Evolutionary conservation across 2,888 invertebrate species (phyloP).

Genomic region (Celastrina argiolus): DNA sequence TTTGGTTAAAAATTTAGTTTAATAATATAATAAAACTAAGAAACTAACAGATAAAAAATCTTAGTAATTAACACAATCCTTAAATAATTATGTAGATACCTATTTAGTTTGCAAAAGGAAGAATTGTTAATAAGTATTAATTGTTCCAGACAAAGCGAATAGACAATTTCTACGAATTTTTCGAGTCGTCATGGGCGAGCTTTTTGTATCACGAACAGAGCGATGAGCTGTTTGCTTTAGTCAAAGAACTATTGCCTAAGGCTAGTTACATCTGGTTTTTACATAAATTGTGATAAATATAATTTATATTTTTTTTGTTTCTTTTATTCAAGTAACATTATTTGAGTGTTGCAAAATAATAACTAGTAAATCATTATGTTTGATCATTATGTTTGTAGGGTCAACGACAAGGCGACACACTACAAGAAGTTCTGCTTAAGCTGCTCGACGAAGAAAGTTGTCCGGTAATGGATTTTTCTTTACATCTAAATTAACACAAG

Average conservation of each 20-base stretch:
- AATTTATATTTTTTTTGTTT: no score
- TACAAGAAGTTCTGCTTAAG: conserved; percentile 46
- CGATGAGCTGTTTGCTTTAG: conserved; percentile 63
- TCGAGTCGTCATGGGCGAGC: conserved; percentile 80
- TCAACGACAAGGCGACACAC: conserved; percentile 45
- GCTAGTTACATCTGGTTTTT: conserved; percentile 36
- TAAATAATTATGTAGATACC: no score
- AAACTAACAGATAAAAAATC: no score
- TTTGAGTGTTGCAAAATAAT: background rate
- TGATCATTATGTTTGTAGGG: conserved; percentile 37
- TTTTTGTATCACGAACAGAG: conserved; percentile 80
- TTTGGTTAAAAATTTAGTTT: no score
- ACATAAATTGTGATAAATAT: background rate
- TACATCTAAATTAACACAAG: no score
- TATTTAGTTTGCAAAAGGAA: no score
- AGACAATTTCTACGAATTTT: conserved; percentile 81
- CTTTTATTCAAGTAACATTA: no score
- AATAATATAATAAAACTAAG: no score
- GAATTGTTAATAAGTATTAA: conserved; percentile 22
- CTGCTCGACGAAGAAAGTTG: conserved; percentile 31
- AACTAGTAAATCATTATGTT: background rate
- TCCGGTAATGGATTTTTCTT: conserved; percentile 26
- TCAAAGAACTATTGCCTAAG: conserved; percentile 63
- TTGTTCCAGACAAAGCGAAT: conserved; percentile 69
- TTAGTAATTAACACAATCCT: no score